Conservation (phyloP, 2,113 vertebrate species). For the Notiomystis cincta region DNA sequence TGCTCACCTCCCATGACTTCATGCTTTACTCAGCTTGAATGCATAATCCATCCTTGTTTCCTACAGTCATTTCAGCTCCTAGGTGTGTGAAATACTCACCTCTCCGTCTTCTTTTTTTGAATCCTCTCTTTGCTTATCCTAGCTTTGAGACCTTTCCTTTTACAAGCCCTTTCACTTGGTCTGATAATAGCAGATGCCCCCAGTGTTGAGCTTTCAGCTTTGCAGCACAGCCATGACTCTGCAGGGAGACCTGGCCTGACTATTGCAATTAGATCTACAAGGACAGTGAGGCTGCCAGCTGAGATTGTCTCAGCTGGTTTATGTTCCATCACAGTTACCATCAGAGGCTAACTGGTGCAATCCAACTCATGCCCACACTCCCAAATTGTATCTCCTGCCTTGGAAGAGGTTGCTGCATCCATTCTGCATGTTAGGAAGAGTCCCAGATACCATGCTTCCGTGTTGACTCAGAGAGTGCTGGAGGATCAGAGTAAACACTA, state of each 20-base stretch:
- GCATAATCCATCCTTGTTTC: not conserved
- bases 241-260: not conserved
- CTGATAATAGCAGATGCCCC: not conserved
- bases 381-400: not conserved
- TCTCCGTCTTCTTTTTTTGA: not conserved
- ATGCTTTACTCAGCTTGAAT: not conserved
- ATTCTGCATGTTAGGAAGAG: not conserved
- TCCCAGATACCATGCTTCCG: rapidly evolving
- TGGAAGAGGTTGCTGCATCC: not conserved
- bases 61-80: not conserved
- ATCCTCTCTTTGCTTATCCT: not conserved
- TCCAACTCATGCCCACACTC: not conserved
- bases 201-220: not conserved
- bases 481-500: not conserved
- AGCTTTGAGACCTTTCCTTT: not conserved
- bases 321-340: not conserved
- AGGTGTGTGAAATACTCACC: not conserved
- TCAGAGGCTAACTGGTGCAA: not conserved
- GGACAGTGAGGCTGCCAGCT: not conserved
- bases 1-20: not conserved
- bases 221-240: not conserved
- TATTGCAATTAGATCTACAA: not conserved
- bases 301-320: not conserved
- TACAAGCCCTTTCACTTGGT: not conserved
- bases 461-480: not conserved